phyloP scores from a whole-genome alignment of 1,140 invertebrate species.

The Pomacea maculata region DNA sequence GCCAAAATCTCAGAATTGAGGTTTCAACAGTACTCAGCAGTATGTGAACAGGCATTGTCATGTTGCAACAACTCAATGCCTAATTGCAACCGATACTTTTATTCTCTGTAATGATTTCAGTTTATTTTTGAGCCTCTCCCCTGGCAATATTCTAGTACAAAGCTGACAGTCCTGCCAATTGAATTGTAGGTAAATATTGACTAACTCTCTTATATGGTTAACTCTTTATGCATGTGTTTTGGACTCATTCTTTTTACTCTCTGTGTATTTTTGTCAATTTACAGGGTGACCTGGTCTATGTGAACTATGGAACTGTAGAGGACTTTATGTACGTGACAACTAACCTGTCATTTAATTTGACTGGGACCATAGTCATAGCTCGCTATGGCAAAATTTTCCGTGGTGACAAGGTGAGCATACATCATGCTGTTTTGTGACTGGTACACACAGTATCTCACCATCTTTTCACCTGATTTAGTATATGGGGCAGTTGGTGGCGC shows the following conservation, averaged over 20 bases:
- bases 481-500: too few species aligned
- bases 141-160: not conserved
- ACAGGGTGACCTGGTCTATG: conserved; percentile 66
- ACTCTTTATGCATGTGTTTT: conserved; percentile 16
- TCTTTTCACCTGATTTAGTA: too few species aligned
- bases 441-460: too few species aligned
- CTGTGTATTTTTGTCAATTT: not conserved
- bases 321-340: conserved; percentile 65
- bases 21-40: too few species aligned
- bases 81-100: too few species aligned
- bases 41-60: too few species aligned
- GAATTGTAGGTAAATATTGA: not conserved
- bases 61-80: too few species aligned
- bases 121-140: too few species aligned
- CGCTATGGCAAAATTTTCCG: conserved; percentile 69
- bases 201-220: too few species aligned
- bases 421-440: not conserved
- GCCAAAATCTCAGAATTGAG: too few species aligned
- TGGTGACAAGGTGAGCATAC: conserved; percentile 63
- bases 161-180: not conserved
- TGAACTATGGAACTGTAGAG: conserved; percentile 68
- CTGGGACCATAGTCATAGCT: conserved; percentile 66
- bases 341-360: conserved; percentile 58
- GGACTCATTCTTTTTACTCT: not conserved
- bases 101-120: too few species aligned